These are phyloP conservation scores for Chelonia mydas DNA, from an alignment of 2,797 vertebrate species.

Conservation along the genomic window DNA sequence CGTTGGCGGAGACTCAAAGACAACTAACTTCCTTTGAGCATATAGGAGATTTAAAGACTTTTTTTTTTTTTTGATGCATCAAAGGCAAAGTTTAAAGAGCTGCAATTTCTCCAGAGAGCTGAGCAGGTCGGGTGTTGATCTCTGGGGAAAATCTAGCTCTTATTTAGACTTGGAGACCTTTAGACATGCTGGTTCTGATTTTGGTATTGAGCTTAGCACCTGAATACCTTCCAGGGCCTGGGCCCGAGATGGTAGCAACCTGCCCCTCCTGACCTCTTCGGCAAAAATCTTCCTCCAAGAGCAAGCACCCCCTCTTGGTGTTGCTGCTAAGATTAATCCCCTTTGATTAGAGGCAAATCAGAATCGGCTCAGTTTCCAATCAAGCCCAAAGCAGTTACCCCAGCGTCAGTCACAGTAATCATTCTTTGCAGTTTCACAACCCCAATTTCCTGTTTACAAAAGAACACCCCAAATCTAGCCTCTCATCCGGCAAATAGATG, in stretches of 20 bases:
- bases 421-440: not conserved
- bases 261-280: not conserved
- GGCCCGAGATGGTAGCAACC: not conserved
- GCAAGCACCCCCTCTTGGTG: not conserved
- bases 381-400: not conserved
- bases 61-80: no score
- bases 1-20: not conserved
- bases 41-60: not conserved
- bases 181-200: not conserved
- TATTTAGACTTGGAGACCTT: not conserved
- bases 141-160: not conserved
- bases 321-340: not conserved
- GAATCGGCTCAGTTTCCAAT: not conserved
- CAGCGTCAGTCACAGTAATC: rapidly evolving
- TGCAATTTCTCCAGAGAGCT: not conserved
- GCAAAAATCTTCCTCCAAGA: not conserved
- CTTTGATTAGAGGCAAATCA: not conserved
- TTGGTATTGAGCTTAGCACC: not conserved
- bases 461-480: no score
- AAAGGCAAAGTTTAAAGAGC: no score
- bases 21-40: not conserved
- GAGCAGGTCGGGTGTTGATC: no score
- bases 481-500: no score
- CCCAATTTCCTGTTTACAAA: no score
- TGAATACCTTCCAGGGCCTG: not conserved